These are phyloP conservation scores for Elegia similella DNA, from an alignment of 2,888 invertebrate species.

Conservation along the genomic window DNA sequence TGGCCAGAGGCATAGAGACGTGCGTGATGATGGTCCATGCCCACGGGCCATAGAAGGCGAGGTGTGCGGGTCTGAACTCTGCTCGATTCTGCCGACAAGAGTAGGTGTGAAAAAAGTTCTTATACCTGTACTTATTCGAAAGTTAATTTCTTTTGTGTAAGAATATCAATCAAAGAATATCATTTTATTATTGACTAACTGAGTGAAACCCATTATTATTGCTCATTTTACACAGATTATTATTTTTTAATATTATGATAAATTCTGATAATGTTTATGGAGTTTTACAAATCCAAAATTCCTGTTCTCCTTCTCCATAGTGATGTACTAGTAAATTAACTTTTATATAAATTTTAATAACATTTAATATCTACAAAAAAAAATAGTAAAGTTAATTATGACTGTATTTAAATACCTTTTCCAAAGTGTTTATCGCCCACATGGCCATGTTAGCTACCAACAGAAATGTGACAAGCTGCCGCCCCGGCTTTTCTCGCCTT, in stretches of 20 bases:
- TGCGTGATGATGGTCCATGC: conserved; percentile 96
- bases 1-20: conserved; percentile 93
- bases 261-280: no score
- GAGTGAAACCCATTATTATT: no score
- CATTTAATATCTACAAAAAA: background rate
- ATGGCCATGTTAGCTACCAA: conserved; percentile 91
- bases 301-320: no score
- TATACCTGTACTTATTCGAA: no score
- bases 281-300: no score
- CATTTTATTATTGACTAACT: no score
- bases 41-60: conserved; percentile 92
- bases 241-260: no score
- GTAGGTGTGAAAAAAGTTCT: no score
- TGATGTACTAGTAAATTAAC: no score
- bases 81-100: conserved; percentile 84
- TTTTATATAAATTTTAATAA: background rate
- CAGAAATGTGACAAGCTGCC: conserved; percentile 92
- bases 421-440: conserved; percentile 93
- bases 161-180: no score
- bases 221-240: no score
- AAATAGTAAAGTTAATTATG: background rate
- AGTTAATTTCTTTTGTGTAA: no score
- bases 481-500: conserved; percentile 88
- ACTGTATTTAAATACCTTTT: conserved; percentile 62
- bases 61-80: conserved; percentile 90